Evolutionary conservation across 2,113 vertebrate species (phyloP).

Genomic region (Ictidomys tridecemlineatus): DNA sequence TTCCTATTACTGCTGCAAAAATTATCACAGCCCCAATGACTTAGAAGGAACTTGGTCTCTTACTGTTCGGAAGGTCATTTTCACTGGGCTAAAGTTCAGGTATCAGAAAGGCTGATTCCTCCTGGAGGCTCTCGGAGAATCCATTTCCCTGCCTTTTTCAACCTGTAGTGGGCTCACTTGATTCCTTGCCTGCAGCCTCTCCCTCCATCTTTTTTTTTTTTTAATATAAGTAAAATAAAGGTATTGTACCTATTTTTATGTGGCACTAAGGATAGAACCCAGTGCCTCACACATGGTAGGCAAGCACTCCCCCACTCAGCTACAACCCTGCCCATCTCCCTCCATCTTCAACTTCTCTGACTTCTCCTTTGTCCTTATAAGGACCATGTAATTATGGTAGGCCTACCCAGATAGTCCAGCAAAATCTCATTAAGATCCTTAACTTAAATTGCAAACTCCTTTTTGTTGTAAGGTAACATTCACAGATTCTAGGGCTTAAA

Average conservation of each 20-base stretch:
- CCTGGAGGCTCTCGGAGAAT: background rate
- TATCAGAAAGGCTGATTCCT: background rate
- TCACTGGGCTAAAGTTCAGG: background rate
- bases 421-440: background rate
- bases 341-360: background rate
- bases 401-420: background rate
- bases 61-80: background rate
- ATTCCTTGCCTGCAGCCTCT: background rate
- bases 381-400: background rate
- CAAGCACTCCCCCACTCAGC: too few relatives aligned
- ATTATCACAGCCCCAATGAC: background rate
- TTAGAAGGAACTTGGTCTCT: background rate
- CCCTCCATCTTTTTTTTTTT: too few relatives aligned
- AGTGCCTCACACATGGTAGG: too few relatives aligned
- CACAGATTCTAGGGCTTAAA: background rate
- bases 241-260: too few relatives aligned
- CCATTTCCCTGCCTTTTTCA: background rate
- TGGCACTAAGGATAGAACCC: too few relatives aligned
- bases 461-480: background rate
- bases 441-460: background rate
- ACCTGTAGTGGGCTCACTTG: background rate
- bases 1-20: background rate
- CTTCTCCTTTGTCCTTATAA: background rate
- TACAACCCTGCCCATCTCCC: too few relatives aligned
- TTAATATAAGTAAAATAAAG: too few relatives aligned